Evolutionary conservation across 2,888 invertebrate genomes (phyloP).

Genomic region (Epirrhoe alternata): DNA sequence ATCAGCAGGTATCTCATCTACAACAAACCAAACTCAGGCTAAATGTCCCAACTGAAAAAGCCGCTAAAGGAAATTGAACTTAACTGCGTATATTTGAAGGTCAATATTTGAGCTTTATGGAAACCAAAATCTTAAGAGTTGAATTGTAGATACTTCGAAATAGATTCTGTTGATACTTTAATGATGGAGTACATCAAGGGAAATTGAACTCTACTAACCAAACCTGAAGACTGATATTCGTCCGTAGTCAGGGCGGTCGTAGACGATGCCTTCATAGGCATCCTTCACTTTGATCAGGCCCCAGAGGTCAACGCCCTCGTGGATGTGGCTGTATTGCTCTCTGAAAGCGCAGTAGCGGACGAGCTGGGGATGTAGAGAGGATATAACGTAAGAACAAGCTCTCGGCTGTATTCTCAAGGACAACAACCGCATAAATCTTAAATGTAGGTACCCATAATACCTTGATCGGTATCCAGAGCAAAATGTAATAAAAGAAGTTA

Average conservation of each 20-base stretch:
- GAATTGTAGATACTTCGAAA: neutral
- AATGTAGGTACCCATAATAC: too few relatives aligned
- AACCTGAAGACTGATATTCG: slow-evolving; percentile 69
- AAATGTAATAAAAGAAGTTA: too few relatives aligned
- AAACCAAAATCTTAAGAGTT: neutral
- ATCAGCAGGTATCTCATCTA: slow-evolving; percentile 3
- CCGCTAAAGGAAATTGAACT: slow-evolving; percentile 3
- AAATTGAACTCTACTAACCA: slow-evolving; percentile 56
- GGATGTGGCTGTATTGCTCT: slow-evolving; percentile 62
- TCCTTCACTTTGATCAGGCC: slow-evolving; percentile 61
- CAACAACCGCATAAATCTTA: too few relatives aligned
- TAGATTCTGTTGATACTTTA: neutral
- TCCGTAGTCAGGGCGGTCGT: slow-evolving; percentile 69
- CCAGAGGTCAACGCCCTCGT: slow-evolving; percentile 75
- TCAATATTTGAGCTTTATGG: neutral
- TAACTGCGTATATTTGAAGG: neutral
- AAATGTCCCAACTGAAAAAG: neutral
- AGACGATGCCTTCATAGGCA: slow-evolving; percentile 66
- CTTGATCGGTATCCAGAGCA: too few relatives aligned
- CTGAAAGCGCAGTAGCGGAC: slow-evolving; percentile 72
- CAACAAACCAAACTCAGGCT: neutral
- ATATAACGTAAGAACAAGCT: neutral
- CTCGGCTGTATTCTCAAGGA: too few relatives aligned
- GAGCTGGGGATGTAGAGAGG: slow-evolving; percentile 54
- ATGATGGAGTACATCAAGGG: neutral